Percentiles rank a stretch among this genome's conserved stretches.
phyloP scores from a whole-genome alignment of 2,113 vertebrate species.

The Dolichotis patagonum region DNA sequence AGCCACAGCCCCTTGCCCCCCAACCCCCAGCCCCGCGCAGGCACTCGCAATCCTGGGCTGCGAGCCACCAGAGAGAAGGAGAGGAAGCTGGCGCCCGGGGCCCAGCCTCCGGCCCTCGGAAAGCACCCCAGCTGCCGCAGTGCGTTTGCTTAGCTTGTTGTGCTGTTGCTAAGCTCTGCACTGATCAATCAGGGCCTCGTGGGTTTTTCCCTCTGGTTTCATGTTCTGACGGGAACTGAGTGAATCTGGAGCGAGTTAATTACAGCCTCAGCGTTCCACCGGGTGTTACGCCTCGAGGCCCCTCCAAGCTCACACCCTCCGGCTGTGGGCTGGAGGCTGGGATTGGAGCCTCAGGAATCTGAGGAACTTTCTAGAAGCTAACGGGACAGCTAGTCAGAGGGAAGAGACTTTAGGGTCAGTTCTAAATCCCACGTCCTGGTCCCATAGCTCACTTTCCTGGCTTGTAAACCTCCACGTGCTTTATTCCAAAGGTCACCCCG shows the following conservation, averaged over 20 bases:
- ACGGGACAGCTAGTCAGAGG: background rate
- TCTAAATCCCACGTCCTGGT: background rate
- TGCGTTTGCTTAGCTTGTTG: conserved; percentile 71
- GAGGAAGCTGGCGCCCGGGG: background rate
- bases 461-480: background rate
- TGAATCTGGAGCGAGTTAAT: conserved; percentile 75
- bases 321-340: background rate
- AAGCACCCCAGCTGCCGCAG: conserved; percentile 67
- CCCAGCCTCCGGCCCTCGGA: conserved; percentile 26
- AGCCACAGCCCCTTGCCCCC: background rate
- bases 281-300: background rate
- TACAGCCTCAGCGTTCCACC: conserved; percentile 66
- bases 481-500: background rate
- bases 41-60: background rate
- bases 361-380: background rate
- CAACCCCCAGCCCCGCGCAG: too few relatives aligned
- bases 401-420: background rate
- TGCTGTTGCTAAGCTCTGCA: conserved; percentile 84
- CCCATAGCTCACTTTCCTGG: background rate
- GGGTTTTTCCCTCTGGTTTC: conserved; percentile 76
- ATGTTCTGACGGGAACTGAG: conserved; percentile 83
- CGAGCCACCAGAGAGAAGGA: background rate
- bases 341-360: background rate
- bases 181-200: conserved; percentile 48
- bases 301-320: conserved; percentile 37